Percentiles rank a stretch among this genome's conserved stretches.
Conservation (phyloP, 2,888 invertebrate species). For the Automeris io region DNA sequence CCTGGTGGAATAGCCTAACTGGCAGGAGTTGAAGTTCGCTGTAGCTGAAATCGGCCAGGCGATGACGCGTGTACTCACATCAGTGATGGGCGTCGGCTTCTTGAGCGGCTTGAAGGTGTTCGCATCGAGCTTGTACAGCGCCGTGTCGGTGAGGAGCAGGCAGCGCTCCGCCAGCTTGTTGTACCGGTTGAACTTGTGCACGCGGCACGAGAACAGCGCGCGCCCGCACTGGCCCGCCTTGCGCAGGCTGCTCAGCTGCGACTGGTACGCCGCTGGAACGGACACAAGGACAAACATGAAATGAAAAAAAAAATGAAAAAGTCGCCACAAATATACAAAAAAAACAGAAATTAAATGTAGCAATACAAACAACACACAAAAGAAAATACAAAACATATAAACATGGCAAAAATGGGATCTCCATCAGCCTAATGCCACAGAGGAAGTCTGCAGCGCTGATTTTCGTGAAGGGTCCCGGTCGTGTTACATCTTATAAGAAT, state of each 20-base stretch:
- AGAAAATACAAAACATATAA: too few species aligned
- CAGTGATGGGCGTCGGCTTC: constrained; percentile 86
- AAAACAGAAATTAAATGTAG: too few species aligned
- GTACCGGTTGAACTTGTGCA: constrained; percentile 81
- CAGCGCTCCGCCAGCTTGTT: constrained; percentile 92
- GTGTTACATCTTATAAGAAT: too few species aligned
- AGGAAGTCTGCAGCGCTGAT: too few species aligned
- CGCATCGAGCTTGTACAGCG: constrained; percentile 91
- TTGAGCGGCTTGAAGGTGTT: constrained; percentile 92
- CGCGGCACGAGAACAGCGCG: constrained; percentile 81
- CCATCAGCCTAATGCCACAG: too few species aligned
- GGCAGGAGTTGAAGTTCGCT: neutral
- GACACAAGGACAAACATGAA: neutral
- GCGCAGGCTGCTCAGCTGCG: constrained; percentile 42
- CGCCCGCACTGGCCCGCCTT: constrained; percentile 44
- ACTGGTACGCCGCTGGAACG: constrained; percentile 42
- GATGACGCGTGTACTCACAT: constrained; percentile 66
- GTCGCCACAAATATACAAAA: too few species aligned
- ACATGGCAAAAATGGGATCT: too few species aligned
- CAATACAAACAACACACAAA: too few species aligned
- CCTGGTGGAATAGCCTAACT: too few species aligned
- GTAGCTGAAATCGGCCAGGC: too few species aligned
- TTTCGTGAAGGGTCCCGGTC: too few species aligned
- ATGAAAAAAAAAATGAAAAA: neutral
- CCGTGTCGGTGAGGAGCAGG: constrained; percentile 89